These are phyloP conservation scores for Phaethornis superciliosus DNA, from an alignment of 2,113 vertebrate genomes.

Conservation along the genomic window DNA sequence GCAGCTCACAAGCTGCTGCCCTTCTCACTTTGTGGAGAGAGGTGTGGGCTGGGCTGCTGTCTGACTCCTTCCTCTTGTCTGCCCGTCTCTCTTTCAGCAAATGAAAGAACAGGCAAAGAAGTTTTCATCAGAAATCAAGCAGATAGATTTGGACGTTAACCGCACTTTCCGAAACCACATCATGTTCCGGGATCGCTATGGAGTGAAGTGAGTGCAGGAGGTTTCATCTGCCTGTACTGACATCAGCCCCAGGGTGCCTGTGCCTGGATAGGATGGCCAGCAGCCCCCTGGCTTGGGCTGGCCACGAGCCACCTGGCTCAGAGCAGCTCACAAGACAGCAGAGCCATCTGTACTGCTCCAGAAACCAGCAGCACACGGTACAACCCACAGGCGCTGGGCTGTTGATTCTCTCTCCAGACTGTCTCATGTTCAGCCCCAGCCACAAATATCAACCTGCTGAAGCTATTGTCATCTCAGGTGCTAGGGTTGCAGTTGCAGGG, in stretches of 20 bases:
- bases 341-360: background rate
- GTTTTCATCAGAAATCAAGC: constrained; percentile 89
- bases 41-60: background rate
- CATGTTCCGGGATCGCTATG: constrained; percentile 93
- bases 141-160: constrained; percentile 93
- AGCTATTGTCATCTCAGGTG: background rate
- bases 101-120: constrained; percentile 89
- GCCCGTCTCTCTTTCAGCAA: constrained; percentile 70
- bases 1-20: background rate
- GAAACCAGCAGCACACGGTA: background rate
- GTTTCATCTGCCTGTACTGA: rapidly evolving
- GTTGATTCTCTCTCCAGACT: background rate
- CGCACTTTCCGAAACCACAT: constrained; percentile 93
- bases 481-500: background rate
- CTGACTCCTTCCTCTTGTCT: background rate
- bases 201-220: constrained; percentile 84
- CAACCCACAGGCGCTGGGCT: background rate
- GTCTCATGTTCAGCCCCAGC: background rate
- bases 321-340: background rate
- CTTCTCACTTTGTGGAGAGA: background rate
- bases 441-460: background rate
- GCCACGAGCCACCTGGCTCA: background rate
- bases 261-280: background rate
- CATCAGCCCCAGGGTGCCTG: rapidly evolving
- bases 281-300: background rate